Percentiles rank a stretch among this genome's conserved stretches.
Conservation (phyloP, 2,888 invertebrate species). For the Sarcophaga subvicina region DNA sequence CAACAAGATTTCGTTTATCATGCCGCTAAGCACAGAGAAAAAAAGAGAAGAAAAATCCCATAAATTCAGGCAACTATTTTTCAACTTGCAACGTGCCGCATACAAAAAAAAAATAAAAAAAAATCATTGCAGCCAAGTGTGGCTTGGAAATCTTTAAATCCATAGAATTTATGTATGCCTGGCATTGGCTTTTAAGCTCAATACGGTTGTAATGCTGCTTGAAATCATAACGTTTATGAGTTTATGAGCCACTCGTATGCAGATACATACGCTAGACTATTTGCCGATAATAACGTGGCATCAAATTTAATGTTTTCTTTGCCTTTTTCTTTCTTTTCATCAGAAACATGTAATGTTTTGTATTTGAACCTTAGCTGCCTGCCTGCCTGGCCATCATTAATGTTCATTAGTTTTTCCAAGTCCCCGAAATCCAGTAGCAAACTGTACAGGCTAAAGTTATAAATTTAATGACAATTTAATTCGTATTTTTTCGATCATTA, state of each 20-base stretch:
- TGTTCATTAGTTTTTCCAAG: no score
- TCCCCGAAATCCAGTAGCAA: background rate
- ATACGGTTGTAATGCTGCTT: conserved; percentile 34
- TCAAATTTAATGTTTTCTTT: background rate
- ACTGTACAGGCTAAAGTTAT: background rate
- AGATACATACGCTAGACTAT: background rate
- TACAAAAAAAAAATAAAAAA: conserved; percentile 1
- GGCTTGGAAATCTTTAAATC: conserved; percentile 55
- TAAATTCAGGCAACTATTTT: background rate
- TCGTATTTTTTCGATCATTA: background rate
- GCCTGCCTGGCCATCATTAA: no score
- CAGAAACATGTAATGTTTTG: no score
- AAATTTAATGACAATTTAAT: background rate
- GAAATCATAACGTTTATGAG: conserved; percentile 67
- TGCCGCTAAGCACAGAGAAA: conserved; percentile 53
- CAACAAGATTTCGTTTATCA: conserved; percentile 66
- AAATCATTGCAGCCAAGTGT: conserved; percentile 25
- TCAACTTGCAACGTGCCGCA: conserved; percentile 55
- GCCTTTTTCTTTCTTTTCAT: no score
- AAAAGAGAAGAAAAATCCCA: background rate
- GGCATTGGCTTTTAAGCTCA: conserved; percentile 55
- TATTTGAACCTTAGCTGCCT: no score
- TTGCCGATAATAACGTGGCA: background rate
- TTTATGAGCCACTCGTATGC: conserved; percentile 57
- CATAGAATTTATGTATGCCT: conserved; percentile 62